Evolutionary conservation across 2,113 vertebrate genomes (phyloP), one percentile per base, ranked within the genome.

Genomic region (Ahaetulla prasina): DNA sequence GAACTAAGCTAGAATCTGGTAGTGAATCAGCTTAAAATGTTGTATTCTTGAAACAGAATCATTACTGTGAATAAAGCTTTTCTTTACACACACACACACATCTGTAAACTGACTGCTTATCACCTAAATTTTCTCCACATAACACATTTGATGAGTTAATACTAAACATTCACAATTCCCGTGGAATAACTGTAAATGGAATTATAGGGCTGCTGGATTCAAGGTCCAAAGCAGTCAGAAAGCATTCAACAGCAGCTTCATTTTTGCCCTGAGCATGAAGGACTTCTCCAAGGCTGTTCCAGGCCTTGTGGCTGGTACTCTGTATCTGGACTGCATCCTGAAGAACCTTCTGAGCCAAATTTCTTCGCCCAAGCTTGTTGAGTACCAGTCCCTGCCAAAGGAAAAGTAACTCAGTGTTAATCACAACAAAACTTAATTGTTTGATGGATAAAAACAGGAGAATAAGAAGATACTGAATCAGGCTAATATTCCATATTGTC

Each of bases 151-250:
- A 30, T 90, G 92, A 47, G 86, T 45, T 87, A 47, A 86, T 74
- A 18, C 25, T 87, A 87, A 80, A 39, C 52, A 23, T 93, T 98
- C 97, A 99, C 30, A 99, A 98, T 96, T 99, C 98, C 89, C 99
- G 97, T 90, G 99, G 98, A 94, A 99, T 99, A 97, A 99, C 96
- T 45, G 97, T 98, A 97, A 99, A 99, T 0, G 99, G 98, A 43
- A 98, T 95, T 93, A 99, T 96, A 0, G 99, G 99, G 95, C 98
- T 98, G 98, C 98, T 99, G 94, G 99, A 98, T 97, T 99, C 99
- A 35, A 99, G 97, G 95, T 99, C 99, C 88, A 99, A 96, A n/a
- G 99, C 99, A 0, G 98, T 99, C 84, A 99, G 96, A 97, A 99
- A 99, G 96, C 99, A 99, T 89, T 99, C 99, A 0, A 98, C 98